Conservation (phyloP, 2,113 vertebrate species). For the Calidris pygmaea region DNA sequence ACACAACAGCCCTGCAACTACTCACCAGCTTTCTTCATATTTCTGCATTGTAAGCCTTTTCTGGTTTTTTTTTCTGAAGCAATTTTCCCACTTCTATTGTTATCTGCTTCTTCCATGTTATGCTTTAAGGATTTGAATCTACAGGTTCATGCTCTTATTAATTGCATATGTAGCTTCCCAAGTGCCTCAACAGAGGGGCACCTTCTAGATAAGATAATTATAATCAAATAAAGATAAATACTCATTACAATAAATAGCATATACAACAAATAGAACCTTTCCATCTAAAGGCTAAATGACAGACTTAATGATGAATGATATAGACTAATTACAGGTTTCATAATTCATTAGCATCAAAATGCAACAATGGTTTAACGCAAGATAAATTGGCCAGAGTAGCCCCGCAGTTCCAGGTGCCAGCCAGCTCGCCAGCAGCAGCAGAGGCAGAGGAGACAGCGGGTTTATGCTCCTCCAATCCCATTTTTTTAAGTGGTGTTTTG, state of each 20-base stretch:
- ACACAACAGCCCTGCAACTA: neutral
- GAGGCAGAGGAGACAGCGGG: accelerated
- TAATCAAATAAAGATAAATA: neutral
- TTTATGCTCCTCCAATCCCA: neutral
- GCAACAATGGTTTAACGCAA: neutral
- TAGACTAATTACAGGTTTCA: constrained; percentile 16
- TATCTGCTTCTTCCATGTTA: accelerated
- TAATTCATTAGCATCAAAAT: constrained; percentile 15
- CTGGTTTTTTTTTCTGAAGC: neutral
- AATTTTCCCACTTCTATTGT: neutral
- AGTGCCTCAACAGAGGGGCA: neutral
- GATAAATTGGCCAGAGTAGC: neutral
- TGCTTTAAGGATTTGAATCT: neutral
- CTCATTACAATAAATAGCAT: neutral
- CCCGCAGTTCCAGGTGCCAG: neutral
- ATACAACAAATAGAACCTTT: neutral
- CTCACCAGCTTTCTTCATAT: accelerated
- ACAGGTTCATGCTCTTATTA: neutral
- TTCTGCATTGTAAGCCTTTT: accelerated
- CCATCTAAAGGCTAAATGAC: neutral
- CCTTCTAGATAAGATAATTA: neutral
- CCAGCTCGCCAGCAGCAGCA: neutral
- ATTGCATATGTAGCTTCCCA: neutral
- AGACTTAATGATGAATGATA: neutral
- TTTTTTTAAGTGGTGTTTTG: neutral